These are phyloP conservation scores for Trochalopteron elliotii DNA, from an alignment of 2,113 vertebrate genomes.

Conservation along the genomic window DNA sequence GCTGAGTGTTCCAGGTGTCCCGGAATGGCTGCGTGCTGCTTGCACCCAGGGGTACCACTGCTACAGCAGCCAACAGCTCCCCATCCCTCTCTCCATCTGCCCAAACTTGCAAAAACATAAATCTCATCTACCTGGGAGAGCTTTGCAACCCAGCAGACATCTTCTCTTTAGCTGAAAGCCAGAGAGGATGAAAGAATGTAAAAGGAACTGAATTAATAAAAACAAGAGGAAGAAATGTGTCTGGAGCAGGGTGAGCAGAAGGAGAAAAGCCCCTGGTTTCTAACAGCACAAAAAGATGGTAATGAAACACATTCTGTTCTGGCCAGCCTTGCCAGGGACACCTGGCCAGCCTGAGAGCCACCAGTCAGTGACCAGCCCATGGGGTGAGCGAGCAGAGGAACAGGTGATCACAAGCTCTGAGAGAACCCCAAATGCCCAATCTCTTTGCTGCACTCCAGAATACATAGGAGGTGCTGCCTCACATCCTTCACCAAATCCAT, in stretches of 20 bases:
- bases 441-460: neutral
- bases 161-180: neutral
- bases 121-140: constrained; percentile 31
- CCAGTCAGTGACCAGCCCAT: rapidly evolving
- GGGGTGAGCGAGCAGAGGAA: neutral
- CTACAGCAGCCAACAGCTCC: constrained; percentile 25
- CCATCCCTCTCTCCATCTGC: constrained; percentile 37
- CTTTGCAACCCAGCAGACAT: neutral
- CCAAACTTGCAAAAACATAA: constrained; percentile 26
- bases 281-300: neutral
- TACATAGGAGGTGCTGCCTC: neutral
- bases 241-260: neutral
- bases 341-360: neutral
- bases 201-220: neutral
- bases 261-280: neutral
- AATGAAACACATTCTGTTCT: rapidly evolving
- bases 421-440: neutral
- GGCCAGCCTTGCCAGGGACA: neutral
- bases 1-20: neutral
- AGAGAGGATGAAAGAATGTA: neutral
- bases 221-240: neutral
- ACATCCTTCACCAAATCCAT: neutral
- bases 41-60: neutral
- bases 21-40: neutral
- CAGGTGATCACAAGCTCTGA: neutral